Evolutionary conservation across 2,797 vertebrate species (phyloP).

Genomic region (Sarcophilus harrisii): DNA sequence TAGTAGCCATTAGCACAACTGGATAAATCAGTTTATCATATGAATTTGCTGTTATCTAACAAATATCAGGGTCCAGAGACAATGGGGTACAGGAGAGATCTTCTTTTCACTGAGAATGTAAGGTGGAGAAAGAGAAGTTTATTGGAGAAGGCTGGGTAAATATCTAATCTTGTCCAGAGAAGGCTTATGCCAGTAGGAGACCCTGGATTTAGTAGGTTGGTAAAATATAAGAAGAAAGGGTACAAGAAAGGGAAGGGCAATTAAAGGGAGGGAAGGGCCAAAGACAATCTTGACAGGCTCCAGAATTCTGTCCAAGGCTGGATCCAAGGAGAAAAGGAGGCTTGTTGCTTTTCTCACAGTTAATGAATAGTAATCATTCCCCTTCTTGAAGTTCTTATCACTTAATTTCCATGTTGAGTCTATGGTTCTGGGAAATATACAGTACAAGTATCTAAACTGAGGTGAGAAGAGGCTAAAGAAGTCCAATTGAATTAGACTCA

Average conservation of each 20-base stretch:
- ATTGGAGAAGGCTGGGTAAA: background rate
- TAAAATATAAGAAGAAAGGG: conserved; percentile 5
- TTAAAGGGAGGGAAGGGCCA: background rate
- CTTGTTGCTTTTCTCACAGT: background rate
- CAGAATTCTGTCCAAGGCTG: background rate
- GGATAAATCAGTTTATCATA: too few species aligned
- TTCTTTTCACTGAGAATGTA: background rate
- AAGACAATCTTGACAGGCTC: background rate
- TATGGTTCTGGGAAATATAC: conserved; percentile 70
- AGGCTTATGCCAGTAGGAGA: background rate
- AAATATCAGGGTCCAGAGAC: background rate
- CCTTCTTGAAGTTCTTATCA: conserved; percentile 52
- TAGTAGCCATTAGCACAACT: background rate
- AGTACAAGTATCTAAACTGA: conserved; percentile 28
- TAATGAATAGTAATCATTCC: conserved; percentile 51
- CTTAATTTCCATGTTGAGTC: conserved; percentile 27
- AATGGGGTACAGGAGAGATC: background rate
- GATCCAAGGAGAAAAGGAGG: background rate
- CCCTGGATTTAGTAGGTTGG: background rate
- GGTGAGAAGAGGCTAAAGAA: conserved; percentile 56
- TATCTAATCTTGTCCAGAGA: background rate
- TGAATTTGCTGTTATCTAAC: too few species aligned
- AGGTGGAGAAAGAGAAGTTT: background rate
- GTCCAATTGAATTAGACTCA: conserved; percentile 65
- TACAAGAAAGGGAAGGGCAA: background rate